Evolutionary conservation across 2,888 invertebrate species (phyloP), one percentile per base, ranked within the genome.

Genomic region (Omphaloscelis lunosa): DNA sequence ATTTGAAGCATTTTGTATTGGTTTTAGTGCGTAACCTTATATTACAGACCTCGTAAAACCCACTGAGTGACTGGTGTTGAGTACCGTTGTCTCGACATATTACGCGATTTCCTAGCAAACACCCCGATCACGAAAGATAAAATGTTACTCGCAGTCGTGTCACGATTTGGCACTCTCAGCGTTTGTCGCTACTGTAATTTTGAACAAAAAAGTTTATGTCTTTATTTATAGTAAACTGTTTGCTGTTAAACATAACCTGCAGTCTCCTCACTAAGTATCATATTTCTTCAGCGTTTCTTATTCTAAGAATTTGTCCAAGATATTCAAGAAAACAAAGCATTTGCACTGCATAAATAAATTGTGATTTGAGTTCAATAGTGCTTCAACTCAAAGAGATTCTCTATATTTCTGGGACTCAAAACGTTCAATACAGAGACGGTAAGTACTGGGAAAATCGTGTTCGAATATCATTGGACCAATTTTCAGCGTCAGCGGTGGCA

Each of bases 1-100:
- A 63, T 75, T 83, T 82, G 86, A 79, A 82, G 82, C 84, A 87
- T 87, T 88, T 87, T 90, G 89, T 89, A 83, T 88, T 85, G 86
- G 88, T 86, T 88, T 87, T 87, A 87, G 83, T 87, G 86, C 88
- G 88, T 89, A 91, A 90, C 90, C 91, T 91, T 90, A 89, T 85
- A 92, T 90, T 90, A 90, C 88, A 88, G 89, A 90, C 89, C 90
- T 91, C 90, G 89, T 93, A 92, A 93, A 93, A 89, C 88, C 77
- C 85, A 86, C 86, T 79, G 88, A 89, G 88, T 86, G 90, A 89
- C 88, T 90, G 87, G 86, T n/a, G 80, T 75, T 78, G 76, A 82
- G 71, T 78, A 75, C 86, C 86, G 88, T 89, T 89, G 88, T 88
- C 88, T 88, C 83, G 83, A 88, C 87, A 87, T 91, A 90, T 90